Base-by-base conservation (phyloP, 64 coral and sea anemone genomes). In the Montipora sp. region DNA sequence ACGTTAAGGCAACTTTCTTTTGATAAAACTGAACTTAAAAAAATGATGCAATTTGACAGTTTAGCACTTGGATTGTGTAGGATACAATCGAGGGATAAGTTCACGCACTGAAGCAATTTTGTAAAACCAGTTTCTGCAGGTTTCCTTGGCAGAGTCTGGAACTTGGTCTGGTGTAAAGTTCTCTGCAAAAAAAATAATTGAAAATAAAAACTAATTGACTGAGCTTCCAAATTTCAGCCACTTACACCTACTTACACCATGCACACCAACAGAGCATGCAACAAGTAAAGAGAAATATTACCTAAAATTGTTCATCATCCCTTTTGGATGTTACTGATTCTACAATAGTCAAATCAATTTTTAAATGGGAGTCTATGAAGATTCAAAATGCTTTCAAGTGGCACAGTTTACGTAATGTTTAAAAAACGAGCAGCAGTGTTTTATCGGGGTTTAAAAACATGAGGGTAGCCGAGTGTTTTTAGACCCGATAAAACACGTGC, bases 41-140 rank as follows among this genome's bases (percentile, higher is more conserved):
- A 55, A 7, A 55, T 57, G 24, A 77, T 50, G 36, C 9, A 80
- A 19, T 15, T 14, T 44, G 51, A 55, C 5, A 55, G 5, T 55
- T 55, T 10, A 55, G 51, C 5, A 55, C 51, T 55, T 55, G 51
- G 51, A 36, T 36, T 47, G 24, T 49, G 15, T 68, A 95, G 97
- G 97, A 98, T 98, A 98, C 97, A 98, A 98, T 89, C 97, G 90
- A 48, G 97, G 97, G 75, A 96, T 65, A 53, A 98, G 80, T 65
- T 98, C 97, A 75, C 97, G 88, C 49, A 98, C 95, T 43, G 97
- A 98, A 5, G 97, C 97, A 83, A 98, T 98, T 89, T 98, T 98
- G 94, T 95, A 98, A 94, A 98, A 98, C 97, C 97, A 98, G 94
- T 98, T 98, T 43, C 97, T 80, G 92, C 97, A 98, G 3, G 97